phyloP scores from a whole-genome alignment of 1,140 invertebrate species.

The Patella vulgata region DNA sequence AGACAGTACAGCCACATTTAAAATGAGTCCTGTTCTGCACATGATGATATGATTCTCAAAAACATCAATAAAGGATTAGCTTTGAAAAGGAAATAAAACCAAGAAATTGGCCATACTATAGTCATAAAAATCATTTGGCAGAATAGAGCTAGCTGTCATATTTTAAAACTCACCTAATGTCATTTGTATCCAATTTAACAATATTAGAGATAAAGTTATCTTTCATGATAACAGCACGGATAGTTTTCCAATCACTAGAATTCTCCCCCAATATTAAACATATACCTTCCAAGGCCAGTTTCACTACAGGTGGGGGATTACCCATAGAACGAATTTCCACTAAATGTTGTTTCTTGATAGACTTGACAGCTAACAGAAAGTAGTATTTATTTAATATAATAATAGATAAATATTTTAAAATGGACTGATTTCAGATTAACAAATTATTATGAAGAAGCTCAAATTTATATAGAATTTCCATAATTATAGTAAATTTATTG shows the following conservation, averaged over 20 bases:
- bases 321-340: constrained; percentile 98
- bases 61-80: background rate
- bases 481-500: too few species aligned
- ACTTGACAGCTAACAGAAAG: constrained; percentile 89
- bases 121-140: too few species aligned
- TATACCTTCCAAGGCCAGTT: constrained; percentile 98
- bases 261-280: constrained; percentile 97
- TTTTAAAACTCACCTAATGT: constrained; percentile 96
- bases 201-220: constrained; percentile 99
- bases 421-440: too few species aligned
- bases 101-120: background rate
- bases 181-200: constrained; percentile 98
- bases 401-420: too few species aligned
- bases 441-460: too few species aligned
- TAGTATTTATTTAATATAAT: too few species aligned
- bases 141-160: too few species aligned
- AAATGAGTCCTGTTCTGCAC: background rate
- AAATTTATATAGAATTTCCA: too few species aligned
- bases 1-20: background rate
- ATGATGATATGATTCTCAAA: background rate
- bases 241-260: constrained; percentile 98
- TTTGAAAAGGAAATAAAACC: background rate
- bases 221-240: constrained; percentile 95
- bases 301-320: constrained; percentile 97
- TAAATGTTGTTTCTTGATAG: constrained; percentile 99